Conservation (phyloP, 2,113 vertebrate species). For the Phocoena sinus region DNA sequence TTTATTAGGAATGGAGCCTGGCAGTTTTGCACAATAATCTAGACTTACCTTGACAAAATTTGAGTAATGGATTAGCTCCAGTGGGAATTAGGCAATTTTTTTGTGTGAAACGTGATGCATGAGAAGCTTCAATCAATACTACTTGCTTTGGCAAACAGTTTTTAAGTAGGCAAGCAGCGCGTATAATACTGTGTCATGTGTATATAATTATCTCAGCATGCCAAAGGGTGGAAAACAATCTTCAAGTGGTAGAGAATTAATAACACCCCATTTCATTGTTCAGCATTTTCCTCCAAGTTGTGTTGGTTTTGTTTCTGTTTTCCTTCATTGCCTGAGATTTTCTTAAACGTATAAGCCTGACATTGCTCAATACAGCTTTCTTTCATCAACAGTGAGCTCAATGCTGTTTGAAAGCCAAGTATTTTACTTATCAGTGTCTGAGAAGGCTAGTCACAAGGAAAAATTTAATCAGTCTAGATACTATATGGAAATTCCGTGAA, state of each 20-base stretch:
- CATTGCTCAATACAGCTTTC: neutral
- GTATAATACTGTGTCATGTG: neutral
- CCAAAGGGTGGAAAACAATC: neutral
- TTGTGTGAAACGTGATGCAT: neutral
- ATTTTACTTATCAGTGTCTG: neutral
- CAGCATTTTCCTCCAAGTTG: slow-evolving; percentile 28
- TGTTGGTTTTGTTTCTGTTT: slow-evolving; percentile 14
- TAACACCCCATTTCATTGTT: slow-evolving; percentile 36
- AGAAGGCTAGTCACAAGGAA: neutral
- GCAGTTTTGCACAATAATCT: slow-evolving; percentile 21
- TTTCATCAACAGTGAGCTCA: slow-evolving; percentile 24
- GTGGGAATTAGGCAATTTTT: slow-evolving; percentile 64
- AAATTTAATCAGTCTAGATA: neutral
- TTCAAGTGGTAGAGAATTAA: slow-evolving; percentile 46
- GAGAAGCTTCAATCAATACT: slow-evolving; percentile 52
- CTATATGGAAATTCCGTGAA: neutral
- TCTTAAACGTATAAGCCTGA: slow-evolving; percentile 5
- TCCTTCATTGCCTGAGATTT: neutral
- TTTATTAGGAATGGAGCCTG: slow-evolving; percentile 64
- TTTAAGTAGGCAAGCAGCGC: slow-evolving; percentile 58
- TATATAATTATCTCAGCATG: slow-evolving; percentile 52
- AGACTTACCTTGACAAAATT: slow-evolving; percentile 63
- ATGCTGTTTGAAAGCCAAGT: neutral
- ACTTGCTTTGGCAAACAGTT: slow-evolving; percentile 33
- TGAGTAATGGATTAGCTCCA: slow-evolving; percentile 57